Base-by-base conservation (phyloP, 2,113 vertebrate species). In the Ictalurus furcatus region DNA sequence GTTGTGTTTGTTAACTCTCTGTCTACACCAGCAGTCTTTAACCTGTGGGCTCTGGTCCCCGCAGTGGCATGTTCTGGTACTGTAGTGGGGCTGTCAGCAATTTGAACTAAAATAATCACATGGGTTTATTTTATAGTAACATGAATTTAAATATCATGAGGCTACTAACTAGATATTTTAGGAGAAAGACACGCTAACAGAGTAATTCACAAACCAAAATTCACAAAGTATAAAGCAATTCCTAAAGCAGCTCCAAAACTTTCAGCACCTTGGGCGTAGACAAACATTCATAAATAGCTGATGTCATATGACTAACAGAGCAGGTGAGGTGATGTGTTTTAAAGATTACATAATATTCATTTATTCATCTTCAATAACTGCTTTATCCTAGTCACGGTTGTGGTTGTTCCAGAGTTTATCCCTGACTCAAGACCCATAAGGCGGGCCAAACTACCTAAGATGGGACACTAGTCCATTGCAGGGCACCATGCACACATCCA, bases 21-120 rank as follows among this genome's bases (percentile, higher is more conserved):
- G 56, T 91, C 83, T 84, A n/a, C 69, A 54, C 67, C 23, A 61
- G 56, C 40, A 56, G 86, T 79, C 40, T 54, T 85, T 40, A 79
- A 37, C 11, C 19, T 37, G 81, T 61, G 21, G 19, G 58, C 19
- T 34, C 30, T 37, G n/a, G n/a, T 30, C n/a, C 78, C 25, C 79
- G 30, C 80, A 59, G 19, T 83, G 81, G 30, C 4, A 83, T 61
- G 34, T 23, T 59, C n/a, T 82, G 54, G 54, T 82, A 79, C 44
- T 54, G 25, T 54, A 54, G 76, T 54, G 19, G 1, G 48, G 16
- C 14, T 80, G 14, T 80, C 78, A 80, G 28, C 28, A 17, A 56
- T 79, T 79, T 16, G 2, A 76, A 23, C 73, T 37, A 73, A 73
- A 73, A 59, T 17, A 34, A 34, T 30, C 25, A n/a, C 37, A 44